Evolutionary conservation across 1,140 invertebrate genomes (phyloP).

Genomic region (Drosophila subpulchrella): DNA sequence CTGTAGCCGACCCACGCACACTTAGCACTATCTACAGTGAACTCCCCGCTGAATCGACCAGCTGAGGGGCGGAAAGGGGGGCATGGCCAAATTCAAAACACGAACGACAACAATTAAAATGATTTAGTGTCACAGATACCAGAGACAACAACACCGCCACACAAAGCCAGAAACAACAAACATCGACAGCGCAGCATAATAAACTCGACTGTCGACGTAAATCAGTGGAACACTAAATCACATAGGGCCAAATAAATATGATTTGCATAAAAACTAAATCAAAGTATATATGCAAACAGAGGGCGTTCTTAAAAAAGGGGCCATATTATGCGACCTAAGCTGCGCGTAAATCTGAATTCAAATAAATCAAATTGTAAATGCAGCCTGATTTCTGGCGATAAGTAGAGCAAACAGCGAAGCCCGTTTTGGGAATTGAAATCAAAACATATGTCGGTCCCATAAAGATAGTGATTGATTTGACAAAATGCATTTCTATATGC

Average conservation of each 20-base stretch:
- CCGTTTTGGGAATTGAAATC: slow-evolving; percentile 36
- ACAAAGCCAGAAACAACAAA: slow-evolving; percentile 28
- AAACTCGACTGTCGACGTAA: slow-evolving; percentile 75
- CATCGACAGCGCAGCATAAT: slow-evolving; percentile 57
- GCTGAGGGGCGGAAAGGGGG: neutral
- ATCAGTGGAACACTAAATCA: slow-evolving; percentile 75
- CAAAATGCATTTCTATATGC: slow-evolving; percentile 38
- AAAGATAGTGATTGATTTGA: slow-evolving; percentile 79
- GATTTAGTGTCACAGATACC: slow-evolving; percentile 75
- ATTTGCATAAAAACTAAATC: slow-evolving; percentile 79
- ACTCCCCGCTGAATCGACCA: slow-evolving; percentile 2
- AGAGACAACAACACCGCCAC: slow-evolving; percentile 22
- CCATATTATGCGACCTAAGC: slow-evolving; percentile 5
- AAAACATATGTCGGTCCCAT: slow-evolving; percentile 65
- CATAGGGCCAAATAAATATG: slow-evolving; percentile 78
- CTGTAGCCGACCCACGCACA: slow-evolving; percentile 29
- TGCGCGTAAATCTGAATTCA: slow-evolving; percentile 38
- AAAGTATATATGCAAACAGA: slow-evolving; percentile 39
- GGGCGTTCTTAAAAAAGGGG: neutral
- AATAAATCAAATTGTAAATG: slow-evolving; percentile 72
- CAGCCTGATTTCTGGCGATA: slow-evolving; percentile 50
- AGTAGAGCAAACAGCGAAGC: slow-evolving; percentile 27
- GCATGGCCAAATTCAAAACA: slow-evolving; percentile 61
- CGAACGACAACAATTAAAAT: slow-evolving; percentile 82
- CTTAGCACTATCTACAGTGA: slow-evolving; percentile 41